phyloP scores from a whole-genome alignment of 1,140 invertebrate species.

The Dendroctonus ponderosae region DNA sequence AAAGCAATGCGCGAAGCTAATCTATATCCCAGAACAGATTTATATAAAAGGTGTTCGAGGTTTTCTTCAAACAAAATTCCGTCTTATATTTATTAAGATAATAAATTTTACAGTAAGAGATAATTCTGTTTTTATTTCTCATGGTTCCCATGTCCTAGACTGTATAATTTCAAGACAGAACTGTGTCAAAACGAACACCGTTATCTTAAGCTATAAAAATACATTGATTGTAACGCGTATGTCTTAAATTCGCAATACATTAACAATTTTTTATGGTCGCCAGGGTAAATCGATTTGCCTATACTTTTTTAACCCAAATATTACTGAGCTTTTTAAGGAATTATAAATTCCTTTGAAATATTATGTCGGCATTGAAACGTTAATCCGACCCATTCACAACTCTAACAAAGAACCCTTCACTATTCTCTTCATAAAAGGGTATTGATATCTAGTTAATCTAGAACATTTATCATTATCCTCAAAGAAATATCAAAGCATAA shows the following conservation, averaged over 20 bases:
- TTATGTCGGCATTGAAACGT: not conserved
- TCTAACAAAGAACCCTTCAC: too few species aligned
- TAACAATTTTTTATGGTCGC: too few species aligned
- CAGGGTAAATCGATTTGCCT: too few species aligned
- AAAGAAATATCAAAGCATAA: too few species aligned
- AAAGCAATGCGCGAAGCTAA: slow-evolving; percentile 15
- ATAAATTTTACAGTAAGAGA: slow-evolving; percentile 24
- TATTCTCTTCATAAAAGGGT: too few species aligned
- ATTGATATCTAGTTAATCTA: too few species aligned
- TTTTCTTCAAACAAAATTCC: slow-evolving; percentile 25
- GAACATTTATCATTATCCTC: too few species aligned
- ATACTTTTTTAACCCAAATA: too few species aligned
- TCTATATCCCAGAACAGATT: slow-evolving; percentile 25
- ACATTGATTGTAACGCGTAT: too few species aligned
- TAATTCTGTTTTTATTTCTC: slow-evolving; percentile 36
- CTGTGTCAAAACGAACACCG: slow-evolving; percentile 11
- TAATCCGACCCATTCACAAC: too few species aligned
- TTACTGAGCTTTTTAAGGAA: too few species aligned
- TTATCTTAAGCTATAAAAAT: not conserved
- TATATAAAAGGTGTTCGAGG: slow-evolving; percentile 23
- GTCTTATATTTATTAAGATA: slow-evolving; percentile 25
- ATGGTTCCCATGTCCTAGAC: slow-evolving; percentile 27
- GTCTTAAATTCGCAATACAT: too few species aligned
- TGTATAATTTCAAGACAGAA: slow-evolving; percentile 22
- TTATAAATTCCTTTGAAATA: not conserved